Percentiles rank a stretch among this genome's conserved stretches.
These are phyloP conservation scores for Megalopta genalis DNA, from an alignment of 1,140 invertebrate genomes.

Conservation along the genomic window DNA sequence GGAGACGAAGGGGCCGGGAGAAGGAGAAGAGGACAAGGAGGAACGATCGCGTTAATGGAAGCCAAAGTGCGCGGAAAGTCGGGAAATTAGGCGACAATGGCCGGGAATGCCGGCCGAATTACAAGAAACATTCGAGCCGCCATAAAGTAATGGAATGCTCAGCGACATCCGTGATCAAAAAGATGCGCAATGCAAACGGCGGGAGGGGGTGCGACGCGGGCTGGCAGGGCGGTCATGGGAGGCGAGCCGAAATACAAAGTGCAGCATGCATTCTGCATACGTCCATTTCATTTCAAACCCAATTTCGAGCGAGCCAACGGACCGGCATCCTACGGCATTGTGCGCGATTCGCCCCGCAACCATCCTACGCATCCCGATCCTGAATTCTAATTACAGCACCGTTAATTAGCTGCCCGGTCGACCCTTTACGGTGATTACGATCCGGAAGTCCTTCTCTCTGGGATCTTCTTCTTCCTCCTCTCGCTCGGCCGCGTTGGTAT, in stretches of 20 bases:
- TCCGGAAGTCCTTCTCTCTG: constrained; percentile 4
- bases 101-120: background rate
- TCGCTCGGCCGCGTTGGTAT: too few species aligned
- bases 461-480: constrained; percentile 20
- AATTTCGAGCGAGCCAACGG: constrained; percentile 44
- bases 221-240: too few species aligned
- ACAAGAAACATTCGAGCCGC: constrained; percentile 12
- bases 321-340: constrained; percentile 10
- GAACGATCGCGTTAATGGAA: too few species aligned
- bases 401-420: constrained; percentile 48
- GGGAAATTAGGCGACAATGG: constrained; percentile 3
- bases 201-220: too few species aligned
- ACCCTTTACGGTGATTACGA: constrained; percentile 27
- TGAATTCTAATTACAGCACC: constrained; percentile 52
- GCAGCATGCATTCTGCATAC: constrained; percentile 26
- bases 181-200: background rate
- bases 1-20: too few species aligned
- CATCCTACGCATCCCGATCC: constrained; percentile 45
- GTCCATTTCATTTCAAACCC: constrained; percentile 53
- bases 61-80: too few species aligned
- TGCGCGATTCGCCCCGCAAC: constrained; percentile 2
- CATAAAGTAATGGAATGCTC: constrained; percentile 17
- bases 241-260: constrained; percentile 27
- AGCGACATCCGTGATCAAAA: constrained; percentile 23
- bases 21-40: too few species aligned